Evolutionary conservation across 2,797 vertebrate species (phyloP).

Genomic region (Sebastes itinus): DNA sequence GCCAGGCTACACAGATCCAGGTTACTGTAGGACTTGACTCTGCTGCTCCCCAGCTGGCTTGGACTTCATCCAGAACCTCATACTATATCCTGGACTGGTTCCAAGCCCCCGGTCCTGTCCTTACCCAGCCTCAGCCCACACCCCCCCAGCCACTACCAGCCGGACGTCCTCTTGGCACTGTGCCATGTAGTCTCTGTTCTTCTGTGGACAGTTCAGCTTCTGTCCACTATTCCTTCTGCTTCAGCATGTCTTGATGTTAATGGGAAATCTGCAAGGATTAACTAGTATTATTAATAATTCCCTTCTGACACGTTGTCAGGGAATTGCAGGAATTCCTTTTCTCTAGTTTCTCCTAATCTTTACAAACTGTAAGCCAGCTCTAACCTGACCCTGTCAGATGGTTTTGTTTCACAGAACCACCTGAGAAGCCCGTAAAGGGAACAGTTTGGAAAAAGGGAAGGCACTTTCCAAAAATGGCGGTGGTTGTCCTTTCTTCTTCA

Average conservation of each 20-base stretch:
- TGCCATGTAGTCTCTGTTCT: slow-evolving; percentile 48
- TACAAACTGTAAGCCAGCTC: background rate
- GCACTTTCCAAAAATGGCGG: too few species aligned
- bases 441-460: too few species aligned
- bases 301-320: background rate
- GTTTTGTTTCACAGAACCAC: too few species aligned
- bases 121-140: slow-evolving; percentile 30
- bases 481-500: too few species aligned
- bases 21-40: slow-evolving; percentile 77
- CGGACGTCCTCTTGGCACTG: slow-evolving; percentile 74
- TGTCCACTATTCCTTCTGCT: background rate
- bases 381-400: too few species aligned
- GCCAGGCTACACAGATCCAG: slow-evolving; percentile 63
- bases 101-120: slow-evolving; percentile 65
- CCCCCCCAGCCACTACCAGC: slow-evolving; percentile 37
- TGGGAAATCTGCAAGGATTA: background rate
- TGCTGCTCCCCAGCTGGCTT: slow-evolving; percentile 75
- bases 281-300: background rate
- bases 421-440: too few species aligned
- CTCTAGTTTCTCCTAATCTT: background rate
- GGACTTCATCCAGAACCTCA: slow-evolving; percentile 78
- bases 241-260: slow-evolving; percentile 10
- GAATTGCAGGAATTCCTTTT: background rate
- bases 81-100: slow-evolving; percentile 77
- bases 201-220: slow-evolving; percentile 4